Evolutionary conservation across 35 echinoderm and acorn worm species (phyloP).

Genomic region (Apostichopus californicus): DNA sequence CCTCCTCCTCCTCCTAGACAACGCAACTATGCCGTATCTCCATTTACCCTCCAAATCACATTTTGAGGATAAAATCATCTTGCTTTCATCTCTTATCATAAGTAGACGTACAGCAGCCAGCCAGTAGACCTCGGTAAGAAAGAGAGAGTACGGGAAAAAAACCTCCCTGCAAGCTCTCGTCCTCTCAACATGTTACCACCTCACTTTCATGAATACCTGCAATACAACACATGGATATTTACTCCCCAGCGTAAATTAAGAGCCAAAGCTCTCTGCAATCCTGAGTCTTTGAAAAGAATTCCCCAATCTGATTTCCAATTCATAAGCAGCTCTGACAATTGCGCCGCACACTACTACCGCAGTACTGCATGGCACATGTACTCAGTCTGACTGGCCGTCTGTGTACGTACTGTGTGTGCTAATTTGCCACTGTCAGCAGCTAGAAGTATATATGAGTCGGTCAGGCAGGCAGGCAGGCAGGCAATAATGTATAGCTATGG

Average conservation of each 20-base stretch:
- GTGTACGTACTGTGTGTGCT: conserved; percentile 32
- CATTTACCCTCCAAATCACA: conserved; percentile 17
- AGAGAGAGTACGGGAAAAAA: not conserved
- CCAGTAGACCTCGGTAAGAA: not conserved
- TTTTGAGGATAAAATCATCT: conserved; percentile 19
- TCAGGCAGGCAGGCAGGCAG: conserved; percentile 34
- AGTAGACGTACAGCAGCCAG: not conserved
- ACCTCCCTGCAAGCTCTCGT: conserved; percentile 5
- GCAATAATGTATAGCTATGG: conserved; percentile 32
- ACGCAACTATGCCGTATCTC: not conserved
- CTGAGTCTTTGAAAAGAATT: conserved; percentile 61
- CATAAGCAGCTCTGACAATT: conserved; percentile 56
- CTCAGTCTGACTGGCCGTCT: conserved; percentile 8
- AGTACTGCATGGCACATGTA: not conserved
- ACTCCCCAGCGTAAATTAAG: conserved; percentile 61
- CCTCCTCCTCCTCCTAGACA: not conserved
- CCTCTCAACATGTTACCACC: conserved; percentile 48
- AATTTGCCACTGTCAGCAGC: conserved; percentile 47
- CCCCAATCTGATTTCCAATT: conserved; percentile 59
- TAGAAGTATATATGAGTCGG: conserved; percentile 21
- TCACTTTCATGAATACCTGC: conserved; percentile 46
- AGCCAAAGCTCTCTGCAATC: conserved; percentile 52
- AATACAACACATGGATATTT: conserved; percentile 60
- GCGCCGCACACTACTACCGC: conserved; percentile 1
- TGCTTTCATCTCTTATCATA: conserved; percentile 23